Evolutionary conservation across 2,113 vertebrate genomes (phyloP), one percentile per base, ranked within the genome.

Genomic region (Cyanoliseus patagonus): DNA sequence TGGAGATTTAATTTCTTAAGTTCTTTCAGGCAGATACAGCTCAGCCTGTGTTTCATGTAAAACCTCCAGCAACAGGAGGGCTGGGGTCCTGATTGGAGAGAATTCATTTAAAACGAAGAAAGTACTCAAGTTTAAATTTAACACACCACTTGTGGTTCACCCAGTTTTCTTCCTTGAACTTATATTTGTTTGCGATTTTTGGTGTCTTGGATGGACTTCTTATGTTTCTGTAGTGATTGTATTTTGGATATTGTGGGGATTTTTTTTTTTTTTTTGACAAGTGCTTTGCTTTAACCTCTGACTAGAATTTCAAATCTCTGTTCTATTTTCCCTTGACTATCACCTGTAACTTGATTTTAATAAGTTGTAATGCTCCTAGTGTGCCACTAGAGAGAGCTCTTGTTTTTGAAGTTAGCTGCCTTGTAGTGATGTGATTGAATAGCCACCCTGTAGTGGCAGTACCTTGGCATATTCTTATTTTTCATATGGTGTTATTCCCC

Each of bases 311-410:
- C 8, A 30, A 17, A 13, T 51, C 8, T 72, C 23, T 53, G 2
- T 73, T 82, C 17, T 37, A 1, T 73, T 73, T 77, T 77, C 53
- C 16, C 9, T 57, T 77, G 19, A 10, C 1, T 33, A 20, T 86
- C 23, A 17, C 46, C 24, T 59, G 24, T 67, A 47, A 37, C 35
- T 75, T 63, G 39, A 39, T 77, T 89, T 92, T 75, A 69, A 72
- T 18, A 44, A 62, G 52, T 62, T 97, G 93, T 87, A 93, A 8
- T 96, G 63, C 87, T 88, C 27, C 33, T 35, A 10, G 30, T 51
- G 11, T 86, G 41, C 95, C 96, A 66, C 94, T 94, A 94, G 96
- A 94, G 96, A 30, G 96, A 91, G 37, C 92, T 86, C 88, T 76
- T 76, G 94, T 0, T 47, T 86, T 61, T 89, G 27, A 59, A 19